These are phyloP conservation scores for Erpornis zantholeuca DNA, from an alignment of 2,113 vertebrate species.

Conservation along the genomic window DNA sequence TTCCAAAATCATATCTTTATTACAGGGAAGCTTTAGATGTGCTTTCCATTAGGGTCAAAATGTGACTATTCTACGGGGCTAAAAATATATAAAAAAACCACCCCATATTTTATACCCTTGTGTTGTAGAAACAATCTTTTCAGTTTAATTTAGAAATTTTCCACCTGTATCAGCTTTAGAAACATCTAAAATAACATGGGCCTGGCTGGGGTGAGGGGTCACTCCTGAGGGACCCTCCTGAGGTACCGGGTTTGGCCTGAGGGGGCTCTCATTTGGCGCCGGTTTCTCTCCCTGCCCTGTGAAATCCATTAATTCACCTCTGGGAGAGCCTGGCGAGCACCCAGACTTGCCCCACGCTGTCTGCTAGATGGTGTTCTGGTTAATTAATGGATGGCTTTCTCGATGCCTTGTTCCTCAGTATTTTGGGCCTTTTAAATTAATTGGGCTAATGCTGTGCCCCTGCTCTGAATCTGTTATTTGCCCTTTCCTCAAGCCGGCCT, in stretches of 20 bases:
- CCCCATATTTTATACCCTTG: not conserved
- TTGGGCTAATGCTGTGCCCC: fast-evolving
- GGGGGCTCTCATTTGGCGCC: fast-evolving
- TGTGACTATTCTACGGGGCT: not conserved
- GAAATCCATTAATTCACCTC: fast-evolving
- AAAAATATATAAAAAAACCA: fast-evolving
- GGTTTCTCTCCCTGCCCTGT: fast-evolving
- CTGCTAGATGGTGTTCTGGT: fast-evolving
- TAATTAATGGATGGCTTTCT: fast-evolving
- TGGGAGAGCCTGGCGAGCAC: fast-evolving
- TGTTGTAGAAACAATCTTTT: not conserved
- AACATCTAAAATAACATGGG: fast-evolving
- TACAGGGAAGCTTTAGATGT: not conserved
- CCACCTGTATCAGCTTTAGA: not conserved
- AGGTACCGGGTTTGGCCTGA: fast-evolving
- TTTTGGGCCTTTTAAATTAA: fast-evolving
- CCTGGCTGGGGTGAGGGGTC: not conserved
- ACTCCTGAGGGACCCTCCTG: not conserved
- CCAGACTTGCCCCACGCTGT: fast-evolving
- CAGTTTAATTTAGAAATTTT: not conserved
- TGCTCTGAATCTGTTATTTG: fast-evolving
- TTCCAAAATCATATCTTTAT: not conserved
- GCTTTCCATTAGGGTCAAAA: not conserved
- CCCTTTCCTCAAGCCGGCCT: fast-evolving
- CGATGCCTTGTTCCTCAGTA: fast-evolving